Percentiles rank a stretch among this genome's conserved stretches.
These are phyloP conservation scores for Coenonympha arcania DNA, from an alignment of 2,888 invertebrate genomes.

Conservation along the genomic window DNA sequence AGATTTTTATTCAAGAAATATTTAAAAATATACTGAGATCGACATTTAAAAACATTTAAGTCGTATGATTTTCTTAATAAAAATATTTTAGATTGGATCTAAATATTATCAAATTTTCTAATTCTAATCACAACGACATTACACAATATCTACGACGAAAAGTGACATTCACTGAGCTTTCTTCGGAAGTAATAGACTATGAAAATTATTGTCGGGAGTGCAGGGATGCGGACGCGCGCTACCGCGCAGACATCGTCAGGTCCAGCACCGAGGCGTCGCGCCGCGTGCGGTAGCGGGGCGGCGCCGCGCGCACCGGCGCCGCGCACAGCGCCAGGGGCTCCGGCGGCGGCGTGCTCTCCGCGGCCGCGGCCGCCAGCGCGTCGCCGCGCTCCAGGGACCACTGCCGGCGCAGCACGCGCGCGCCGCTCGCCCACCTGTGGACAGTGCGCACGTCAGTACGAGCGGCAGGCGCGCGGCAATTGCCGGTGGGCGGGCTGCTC, in stretches of 20 bases:
- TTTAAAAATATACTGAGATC: slow-evolving; percentile 55
- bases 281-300: slow-evolving; percentile 45
- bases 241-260: slow-evolving; percentile 15
- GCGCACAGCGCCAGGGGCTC: slow-evolving; percentile 30
- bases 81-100: slow-evolving; percentile 33
- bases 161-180: slow-evolving; percentile 23
- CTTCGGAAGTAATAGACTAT: slow-evolving; percentile 38
- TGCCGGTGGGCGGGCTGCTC: too few relatives aligned
- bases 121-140: slow-evolving; percentile 34
- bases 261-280: slow-evolving; percentile 28
- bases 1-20: slow-evolving; percentile 45
- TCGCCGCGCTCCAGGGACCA: slow-evolving; percentile 65
- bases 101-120: slow-evolving; percentile 20
- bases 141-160: slow-evolving; percentile 31
- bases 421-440: slow-evolving; percentile 30
- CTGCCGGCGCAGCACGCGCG: slow-evolving; percentile 50
- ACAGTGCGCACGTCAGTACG: neutral
- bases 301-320: slow-evolving; percentile 28
- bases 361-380: slow-evolving; percentile 47
- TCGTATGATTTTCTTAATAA: slow-evolving; percentile 42
- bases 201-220: slow-evolving; percentile 59
- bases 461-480: neutral
- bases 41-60: slow-evolving; percentile 38
- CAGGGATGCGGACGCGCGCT: slow-evolving; percentile 8
- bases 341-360: slow-evolving; percentile 31